Base-by-base conservation (phyloP, 2,797 vertebrate genomes). In the Huso huso region DNA sequence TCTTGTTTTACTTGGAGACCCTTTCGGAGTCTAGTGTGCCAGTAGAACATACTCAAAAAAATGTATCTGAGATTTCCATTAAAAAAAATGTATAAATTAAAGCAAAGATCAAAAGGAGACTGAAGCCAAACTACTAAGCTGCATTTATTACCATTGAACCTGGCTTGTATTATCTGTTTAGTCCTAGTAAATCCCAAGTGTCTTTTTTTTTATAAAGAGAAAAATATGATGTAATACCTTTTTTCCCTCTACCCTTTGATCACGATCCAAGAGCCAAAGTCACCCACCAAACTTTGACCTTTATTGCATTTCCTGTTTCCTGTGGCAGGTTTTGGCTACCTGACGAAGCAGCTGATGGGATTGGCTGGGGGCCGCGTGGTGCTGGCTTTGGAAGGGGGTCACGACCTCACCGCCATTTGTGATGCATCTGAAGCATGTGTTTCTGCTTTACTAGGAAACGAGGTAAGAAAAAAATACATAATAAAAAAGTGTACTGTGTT, bases 341-440 rank as follows among this genome's bases (percentile, higher is more conserved):
- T 97, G 86, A 95, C 95, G 0, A 90, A 89, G 75, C 93, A 95
- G 81, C 84, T 97, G 80, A 97, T 95, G 94, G 90, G 81, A 51
- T 74, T 98, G 84, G 93, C 95, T 0, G 92, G 87, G 1, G 95
- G 95, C 1, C 89, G 91, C 0, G 79, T 97, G 52, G 91, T 96
- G 48, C 77, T 98, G 49, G 93, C 90, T 1, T 82, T 98, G 51
- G 95, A 98, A 77, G 94, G 94, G 0, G 96, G 94, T 10, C 93
- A 96, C 7, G 89, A 95, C 77, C 88, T 96, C 51, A 92, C 89
- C 0, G 91, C 93, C 77, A 94, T 97, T 79, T 97, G 95, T 3
- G 94, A 98, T 0, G 94, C 95, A 0, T 94, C 93, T 0, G 93
- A 95, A 76, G 92, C 93, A 65, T 98, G 96, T 8, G 89, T 97